phyloP scores from a whole-genome alignment of 2,113 vertebrate genomes.

The Onychostruthus taczanowskii region DNA sequence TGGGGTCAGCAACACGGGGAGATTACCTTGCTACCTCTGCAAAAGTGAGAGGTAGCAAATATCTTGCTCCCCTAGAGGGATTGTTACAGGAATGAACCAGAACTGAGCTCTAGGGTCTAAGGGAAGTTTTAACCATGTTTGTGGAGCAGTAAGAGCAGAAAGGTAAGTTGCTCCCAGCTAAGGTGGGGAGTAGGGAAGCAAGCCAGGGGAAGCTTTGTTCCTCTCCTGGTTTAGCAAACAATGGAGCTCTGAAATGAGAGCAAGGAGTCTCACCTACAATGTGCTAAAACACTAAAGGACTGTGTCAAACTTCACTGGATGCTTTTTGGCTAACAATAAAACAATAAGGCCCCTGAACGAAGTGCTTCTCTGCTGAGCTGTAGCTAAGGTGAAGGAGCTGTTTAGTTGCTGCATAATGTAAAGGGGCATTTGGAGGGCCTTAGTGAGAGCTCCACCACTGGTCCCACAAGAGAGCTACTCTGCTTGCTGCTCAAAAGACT shows the following conservation, averaged over 20 bases:
- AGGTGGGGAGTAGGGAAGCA: not conserved
- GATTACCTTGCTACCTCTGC: not conserved
- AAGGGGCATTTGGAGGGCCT: not conserved
- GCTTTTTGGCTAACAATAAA: not conserved
- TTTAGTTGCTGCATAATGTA: not conserved
- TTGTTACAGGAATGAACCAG: not conserved
- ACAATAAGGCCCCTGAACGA: not conserved
- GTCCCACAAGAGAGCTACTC: not conserved
- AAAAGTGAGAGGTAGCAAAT: not conserved
- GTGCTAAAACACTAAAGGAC: not conserved
- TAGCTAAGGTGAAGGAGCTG: not conserved
- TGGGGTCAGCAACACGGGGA: not conserved
- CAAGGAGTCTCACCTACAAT: not conserved
- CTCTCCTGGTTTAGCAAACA: not conserved
- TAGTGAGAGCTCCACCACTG: not conserved
- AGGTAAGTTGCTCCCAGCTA: not conserved
- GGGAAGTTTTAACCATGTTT: not conserved
- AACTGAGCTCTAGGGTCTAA: not conserved
- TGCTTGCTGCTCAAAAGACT: fast-evolving
- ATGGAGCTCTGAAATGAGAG: not conserved
- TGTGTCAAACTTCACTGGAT: not conserved
- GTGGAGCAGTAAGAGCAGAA: not conserved
- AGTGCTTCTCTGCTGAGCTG: not conserved
- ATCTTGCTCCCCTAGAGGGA: not conserved
- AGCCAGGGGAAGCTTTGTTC: not conserved